These are phyloP conservation scores for Diceros bicornis DNA, from an alignment of 2,797 vertebrate genomes.

Conservation along the genomic window DNA sequence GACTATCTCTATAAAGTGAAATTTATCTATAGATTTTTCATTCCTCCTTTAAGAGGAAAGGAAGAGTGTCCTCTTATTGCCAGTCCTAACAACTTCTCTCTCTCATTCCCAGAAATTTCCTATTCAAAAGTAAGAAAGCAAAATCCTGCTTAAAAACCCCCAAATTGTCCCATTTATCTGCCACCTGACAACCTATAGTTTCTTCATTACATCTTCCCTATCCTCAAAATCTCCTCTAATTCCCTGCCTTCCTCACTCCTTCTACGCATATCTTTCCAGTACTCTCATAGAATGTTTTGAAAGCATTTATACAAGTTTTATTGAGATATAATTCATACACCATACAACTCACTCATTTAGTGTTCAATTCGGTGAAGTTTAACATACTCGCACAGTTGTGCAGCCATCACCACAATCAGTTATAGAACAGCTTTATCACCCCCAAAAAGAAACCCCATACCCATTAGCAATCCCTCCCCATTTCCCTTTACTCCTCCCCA, in stretches of 20 bases:
- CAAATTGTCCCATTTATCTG: neutral
- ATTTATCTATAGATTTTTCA: constrained; percentile 10
- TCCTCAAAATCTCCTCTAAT: neutral
- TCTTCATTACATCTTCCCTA: neutral
- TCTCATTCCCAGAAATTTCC: neutral
- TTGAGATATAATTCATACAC: neutral
- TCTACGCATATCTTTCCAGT: neutral
- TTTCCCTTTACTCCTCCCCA: neutral
- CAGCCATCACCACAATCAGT: neutral
- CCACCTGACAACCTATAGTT: neutral
- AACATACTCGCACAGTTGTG: neutral
- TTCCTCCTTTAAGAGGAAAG: neutral
- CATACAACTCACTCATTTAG: neutral
- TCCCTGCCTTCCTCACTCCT: neutral
- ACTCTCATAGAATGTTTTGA: neutral
- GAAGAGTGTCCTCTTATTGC: neutral
- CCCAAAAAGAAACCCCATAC: neutral
- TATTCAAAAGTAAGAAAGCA: constrained; percentile 35
- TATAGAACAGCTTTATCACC: neutral
- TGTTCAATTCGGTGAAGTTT: constrained; percentile 6
- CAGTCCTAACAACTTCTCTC: neutral
- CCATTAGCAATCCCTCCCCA: neutral
- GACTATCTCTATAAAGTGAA: neutral
- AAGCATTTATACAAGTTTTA: constrained; percentile 25
- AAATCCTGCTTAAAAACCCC: neutral